Evolutionary conservation across 2,888 invertebrate species (phyloP).

Genomic region (Pristionchus maxplancki): DNA sequence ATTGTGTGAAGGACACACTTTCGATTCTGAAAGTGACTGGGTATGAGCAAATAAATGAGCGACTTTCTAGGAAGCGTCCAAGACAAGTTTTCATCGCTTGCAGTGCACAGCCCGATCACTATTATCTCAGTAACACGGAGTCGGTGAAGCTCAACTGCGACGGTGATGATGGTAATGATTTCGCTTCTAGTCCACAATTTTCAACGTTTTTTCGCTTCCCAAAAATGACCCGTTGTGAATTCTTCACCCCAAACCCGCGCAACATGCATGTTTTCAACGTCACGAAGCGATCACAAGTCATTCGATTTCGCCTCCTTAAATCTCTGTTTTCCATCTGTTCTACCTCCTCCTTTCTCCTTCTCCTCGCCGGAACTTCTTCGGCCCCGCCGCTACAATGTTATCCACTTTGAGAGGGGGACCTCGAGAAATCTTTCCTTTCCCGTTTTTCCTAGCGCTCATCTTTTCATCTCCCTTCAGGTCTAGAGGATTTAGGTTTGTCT

Average conservation of each 20-base stretch:
- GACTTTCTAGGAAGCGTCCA: too few species aligned
- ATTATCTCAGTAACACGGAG: too few species aligned
- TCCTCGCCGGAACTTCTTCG: slow-evolving; percentile 18
- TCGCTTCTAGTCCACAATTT: too few species aligned
- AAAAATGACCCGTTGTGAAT: too few species aligned
- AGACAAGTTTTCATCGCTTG: too few species aligned
- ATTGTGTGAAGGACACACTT: too few species aligned
- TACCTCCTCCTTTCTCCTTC: background rate
- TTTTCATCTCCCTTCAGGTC: background rate
- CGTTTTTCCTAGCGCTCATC: background rate
- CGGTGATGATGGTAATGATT: too few species aligned
- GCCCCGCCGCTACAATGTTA: slow-evolving; percentile 17
- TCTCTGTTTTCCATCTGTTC: background rate
- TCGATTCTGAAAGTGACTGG: too few species aligned
- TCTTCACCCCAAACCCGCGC: background rate
- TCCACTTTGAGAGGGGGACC: slow-evolving; percentile 13
- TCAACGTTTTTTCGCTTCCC: too few species aligned
- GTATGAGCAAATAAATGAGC: too few species aligned
- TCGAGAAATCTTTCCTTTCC: background rate
- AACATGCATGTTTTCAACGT: background rate
- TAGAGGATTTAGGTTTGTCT: background rate
- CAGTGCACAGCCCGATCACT: too few species aligned
- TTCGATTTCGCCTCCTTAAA: background rate
- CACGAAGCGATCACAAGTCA: background rate
- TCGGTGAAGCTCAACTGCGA: too few species aligned